These are phyloP conservation scores for Caradrina kadenii DNA, from an alignment of 2,888 invertebrate species.

Conservation along the genomic window DNA sequence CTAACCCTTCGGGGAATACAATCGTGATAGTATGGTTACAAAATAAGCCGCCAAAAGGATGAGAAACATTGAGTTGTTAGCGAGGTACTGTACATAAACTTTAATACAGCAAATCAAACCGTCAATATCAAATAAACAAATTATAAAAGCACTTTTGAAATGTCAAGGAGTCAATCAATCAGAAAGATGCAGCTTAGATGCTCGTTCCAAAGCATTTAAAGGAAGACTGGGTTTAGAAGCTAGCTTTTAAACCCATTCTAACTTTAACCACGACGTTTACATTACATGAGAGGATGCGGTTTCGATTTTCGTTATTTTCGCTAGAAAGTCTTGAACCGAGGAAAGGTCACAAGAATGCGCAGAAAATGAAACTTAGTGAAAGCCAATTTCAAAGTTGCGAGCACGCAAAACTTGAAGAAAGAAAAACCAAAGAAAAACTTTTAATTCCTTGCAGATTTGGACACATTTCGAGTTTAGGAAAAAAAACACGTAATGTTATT, in stretches of 20 bases:
- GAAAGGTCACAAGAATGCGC: constrained; percentile 5
- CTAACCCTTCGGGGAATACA: too few species aligned
- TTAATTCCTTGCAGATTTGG: background rate
- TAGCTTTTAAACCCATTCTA: background rate
- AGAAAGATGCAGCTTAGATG: too few species aligned
- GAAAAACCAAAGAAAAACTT: background rate
- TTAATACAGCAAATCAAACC: too few species aligned
- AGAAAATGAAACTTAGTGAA: constrained; percentile 35
- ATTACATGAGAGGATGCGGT: constrained; percentile 7
- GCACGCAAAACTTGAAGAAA: background rate
- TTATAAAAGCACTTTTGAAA: too few species aligned
- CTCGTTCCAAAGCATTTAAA: background rate
- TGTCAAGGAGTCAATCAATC: too few species aligned
- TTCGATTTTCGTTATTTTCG: constrained; percentile 3
- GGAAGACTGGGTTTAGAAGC: background rate
- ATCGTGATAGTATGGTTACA: too few species aligned
- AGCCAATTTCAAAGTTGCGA: constrained; percentile 21
- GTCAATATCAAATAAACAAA: too few species aligned
- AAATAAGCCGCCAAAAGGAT: too few species aligned
- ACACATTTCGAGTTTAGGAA: background rate
- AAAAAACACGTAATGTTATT: background rate
- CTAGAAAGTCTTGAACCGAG: constrained; percentile 37
- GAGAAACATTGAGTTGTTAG: too few species aligned
- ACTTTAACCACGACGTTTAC: background rate
- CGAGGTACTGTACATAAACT: too few species aligned